Evolutionary conservation across 2,113 vertebrate species (phyloP).

Genomic region (Zosterops pallidus): DNA sequence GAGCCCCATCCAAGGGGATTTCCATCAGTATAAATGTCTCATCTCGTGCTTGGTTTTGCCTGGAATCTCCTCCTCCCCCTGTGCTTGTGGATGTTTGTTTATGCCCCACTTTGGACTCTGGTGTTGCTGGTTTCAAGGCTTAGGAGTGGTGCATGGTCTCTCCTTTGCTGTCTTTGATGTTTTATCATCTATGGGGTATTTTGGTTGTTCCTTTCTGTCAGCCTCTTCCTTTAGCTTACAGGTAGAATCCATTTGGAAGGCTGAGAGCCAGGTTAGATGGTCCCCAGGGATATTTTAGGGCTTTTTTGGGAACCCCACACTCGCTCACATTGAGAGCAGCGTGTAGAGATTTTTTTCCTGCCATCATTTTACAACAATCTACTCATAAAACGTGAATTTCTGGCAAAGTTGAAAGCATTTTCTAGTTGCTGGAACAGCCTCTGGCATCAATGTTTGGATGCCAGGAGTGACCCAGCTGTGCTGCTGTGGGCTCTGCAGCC

Average conservation of each 20-base stretch:
- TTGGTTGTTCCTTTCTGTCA: slow-evolving; percentile 1
- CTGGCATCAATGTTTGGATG: slow-evolving; percentile 2
- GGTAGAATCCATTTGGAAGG: neutral
- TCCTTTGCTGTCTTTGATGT: slow-evolving; percentile 29
- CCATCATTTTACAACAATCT: neutral
- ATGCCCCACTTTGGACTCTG: neutral
- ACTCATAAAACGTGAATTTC: slow-evolving; percentile 7
- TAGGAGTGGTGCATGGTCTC: neutral
- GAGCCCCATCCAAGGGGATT: neutral
- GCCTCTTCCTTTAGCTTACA: slow-evolving; percentile 34
- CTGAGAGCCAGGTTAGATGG: neutral
- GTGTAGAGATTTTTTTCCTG: neutral
- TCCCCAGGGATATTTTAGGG: too few species aligned
- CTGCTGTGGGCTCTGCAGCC: slow-evolving; percentile 43
- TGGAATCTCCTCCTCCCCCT: neutral
- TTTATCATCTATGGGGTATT: slow-evolving; percentile 34
- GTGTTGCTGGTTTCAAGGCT: neutral
- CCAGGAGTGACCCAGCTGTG: neutral
- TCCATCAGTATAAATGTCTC: neutral
- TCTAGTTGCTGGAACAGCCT: slow-evolving; percentile 38
- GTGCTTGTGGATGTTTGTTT: slow-evolving; percentile 35
- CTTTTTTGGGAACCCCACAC: neutral
- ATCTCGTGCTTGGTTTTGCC: neutral
- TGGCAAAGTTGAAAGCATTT: slow-evolving; percentile 28
- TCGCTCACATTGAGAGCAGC: neutral